Conservation (phyloP, 2,888 invertebrate genomes). For the Drosophila seclusa region DNA sequence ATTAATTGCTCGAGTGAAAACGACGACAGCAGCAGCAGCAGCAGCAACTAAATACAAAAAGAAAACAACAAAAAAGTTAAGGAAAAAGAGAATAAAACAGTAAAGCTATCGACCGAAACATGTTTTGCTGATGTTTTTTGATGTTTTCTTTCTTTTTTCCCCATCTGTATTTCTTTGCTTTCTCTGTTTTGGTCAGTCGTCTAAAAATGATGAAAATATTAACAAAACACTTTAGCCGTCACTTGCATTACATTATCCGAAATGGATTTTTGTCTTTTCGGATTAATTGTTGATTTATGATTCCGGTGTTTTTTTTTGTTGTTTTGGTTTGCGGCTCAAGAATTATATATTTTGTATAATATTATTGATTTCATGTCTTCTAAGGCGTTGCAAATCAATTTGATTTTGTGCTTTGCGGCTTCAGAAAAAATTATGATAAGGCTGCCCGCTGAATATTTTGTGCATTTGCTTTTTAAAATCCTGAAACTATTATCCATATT, state of each 20-base stretch:
- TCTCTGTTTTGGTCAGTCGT: constrained; percentile 23
- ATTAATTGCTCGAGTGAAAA: constrained; percentile 79
- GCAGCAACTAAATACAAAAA: constrained; percentile 10
- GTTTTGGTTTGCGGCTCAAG: background rate
- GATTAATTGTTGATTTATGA: constrained; percentile 54
- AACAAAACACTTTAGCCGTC: constrained; percentile 38
- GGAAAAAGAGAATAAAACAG: constrained; percentile 29
- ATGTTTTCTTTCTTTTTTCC: constrained; percentile 37
- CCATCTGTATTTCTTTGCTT: constrained; percentile 14
- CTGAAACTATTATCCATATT: background rate
- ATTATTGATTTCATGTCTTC: constrained; percentile 4
- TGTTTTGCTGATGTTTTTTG: constrained; percentile 60
- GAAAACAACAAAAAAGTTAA: constrained; percentile 17
- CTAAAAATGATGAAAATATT: constrained; percentile 53
- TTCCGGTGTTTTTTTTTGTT: constrained; percentile 7
- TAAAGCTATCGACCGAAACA: constrained; percentile 73
- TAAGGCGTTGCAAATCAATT: constrained; percentile 33
- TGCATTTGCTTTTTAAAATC: background rate
- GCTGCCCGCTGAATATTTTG: background rate
- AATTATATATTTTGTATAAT: background rate
- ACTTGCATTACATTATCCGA: constrained; percentile 47
- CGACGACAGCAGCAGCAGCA: constrained; percentile 50
- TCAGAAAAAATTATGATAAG: background rate
- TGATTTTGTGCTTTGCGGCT: constrained; percentile 6
- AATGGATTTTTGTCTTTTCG: constrained; percentile 37